These are phyloP conservation scores for Oplegnathus fasciatus DNA, from an alignment of 2,113 vertebrate species.

Conservation along the genomic window DNA sequence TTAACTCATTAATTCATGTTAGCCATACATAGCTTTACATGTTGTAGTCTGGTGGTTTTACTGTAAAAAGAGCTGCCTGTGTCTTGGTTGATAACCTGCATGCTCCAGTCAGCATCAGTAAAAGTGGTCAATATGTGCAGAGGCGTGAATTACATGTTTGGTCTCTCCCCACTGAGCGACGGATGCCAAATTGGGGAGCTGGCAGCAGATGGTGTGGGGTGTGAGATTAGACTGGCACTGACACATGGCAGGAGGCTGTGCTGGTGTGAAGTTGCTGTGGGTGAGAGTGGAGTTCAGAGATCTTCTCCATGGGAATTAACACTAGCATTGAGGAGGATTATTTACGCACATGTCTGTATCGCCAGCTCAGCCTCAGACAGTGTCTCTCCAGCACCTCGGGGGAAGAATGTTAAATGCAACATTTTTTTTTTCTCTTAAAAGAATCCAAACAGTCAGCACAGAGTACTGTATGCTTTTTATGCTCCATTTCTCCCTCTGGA, in stretches of 20 bases:
- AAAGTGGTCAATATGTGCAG: conserved; percentile 61
- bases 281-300: conserved; percentile 67
- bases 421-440: conserved; percentile 59
- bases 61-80: background rate
- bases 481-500: conserved; percentile 63
- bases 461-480: conserved; percentile 60
- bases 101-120: conserved; percentile 45
- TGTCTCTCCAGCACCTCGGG: conserved; percentile 44
- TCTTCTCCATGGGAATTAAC: conserved; percentile 66
- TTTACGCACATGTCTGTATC: conserved; percentile 59
- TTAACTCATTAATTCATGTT: background rate
- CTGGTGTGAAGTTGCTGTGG: conserved; percentile 71
- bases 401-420: conserved; percentile 62
- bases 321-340: conserved; percentile 46
- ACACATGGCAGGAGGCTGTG: conserved; percentile 70
- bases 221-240: conserved; percentile 73
- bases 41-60: background rate
- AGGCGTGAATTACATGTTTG: conserved; percentile 55
- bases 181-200: conserved; percentile 62
- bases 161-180: conserved; percentile 49
- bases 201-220: conserved; percentile 77
- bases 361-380: conserved; percentile 49
- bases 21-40: background rate
- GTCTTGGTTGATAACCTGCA: conserved; percentile 35
- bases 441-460: conserved; percentile 70